Evolutionary conservation across 2,888 invertebrate genomes (phyloP), one percentile per base, ranked within the genome.

Genomic region (Chaetoderma sp.): DNA sequence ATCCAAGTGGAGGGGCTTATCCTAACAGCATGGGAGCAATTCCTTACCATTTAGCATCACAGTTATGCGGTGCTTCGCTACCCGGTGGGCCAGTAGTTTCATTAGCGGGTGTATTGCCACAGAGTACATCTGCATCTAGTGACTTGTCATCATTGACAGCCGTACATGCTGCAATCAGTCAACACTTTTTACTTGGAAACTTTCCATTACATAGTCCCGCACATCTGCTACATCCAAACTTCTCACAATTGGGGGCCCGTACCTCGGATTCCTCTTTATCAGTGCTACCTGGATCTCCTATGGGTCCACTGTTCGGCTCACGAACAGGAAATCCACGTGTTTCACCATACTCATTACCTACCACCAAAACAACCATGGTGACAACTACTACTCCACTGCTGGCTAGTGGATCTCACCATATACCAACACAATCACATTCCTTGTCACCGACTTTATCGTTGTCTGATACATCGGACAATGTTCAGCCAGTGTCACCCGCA

Each of bases 311-410:
- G 65, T 83, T 86, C 86, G 92, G 70, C 63, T 83, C 86, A 33
- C 81, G 87, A 64, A 78, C 82, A 50, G 81, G 87, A 81, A 91
- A 91, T 30, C 93, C 93, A 85, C 89, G 96, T 83, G 96, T 95
- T 86, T 92, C 95, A 65, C 96, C 96, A 61, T 96, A 96, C 88
- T 93, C 93, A 61, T 87, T 95, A 77, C 82, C 83, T 6, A 62
- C 80, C 49, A 78, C 83, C 57, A 82, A 80, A 70, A 77, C 83
- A 28, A 75, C 80, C 32, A 77, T 78, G 77, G 75, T 76, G 47
- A 79, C 79, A 8, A 69, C 74, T n/a, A 30, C 63, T 33, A 63
- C 72, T 4, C 68, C 70, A 3, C 45, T 65, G 36, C 18, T 57
- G n/a, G 54, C 67, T 10, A 32, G 36, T 36, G 50, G 44, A 30